Base-by-base conservation (phyloP, 2,113 vertebrate species). In the Scomber japonicus region DNA sequence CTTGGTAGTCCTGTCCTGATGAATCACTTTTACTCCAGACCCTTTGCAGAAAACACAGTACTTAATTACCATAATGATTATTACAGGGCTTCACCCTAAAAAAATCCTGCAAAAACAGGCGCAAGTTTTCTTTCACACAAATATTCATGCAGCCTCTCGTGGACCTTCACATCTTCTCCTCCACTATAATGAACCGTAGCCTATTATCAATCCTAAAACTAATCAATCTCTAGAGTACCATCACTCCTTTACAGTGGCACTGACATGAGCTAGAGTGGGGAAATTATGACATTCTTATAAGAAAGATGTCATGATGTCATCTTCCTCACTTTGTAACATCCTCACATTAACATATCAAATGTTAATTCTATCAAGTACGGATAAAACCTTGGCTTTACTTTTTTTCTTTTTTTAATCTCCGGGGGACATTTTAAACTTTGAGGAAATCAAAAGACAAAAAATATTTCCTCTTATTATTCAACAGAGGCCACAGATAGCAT, bases 371-470 rank as follows among this genome's bases (percentile, higher is more conserved):
- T 93, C 88, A 89, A 90, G 88, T 85, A 88, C 73, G 80, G 82
- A 92, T 80, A 93, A 84, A 78, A 27, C 24, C 0, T 9, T 11
- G 11, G 55, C 45, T 81, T 50, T 56, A 15, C 50, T 17, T 54
- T 72, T 50, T 11, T 45, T 62, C 15, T 57, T 45, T 74, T 68
- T 80, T 77, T 75, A 62, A 87, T 92, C 89, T 92, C 87, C 57
- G 49, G 46, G 75, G 78, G 88, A 82, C 80, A 84, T 88, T 94
- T 94, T 90, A 78, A 89, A 85, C 86, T 92, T 90, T 74, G 78
- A 93, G 83, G 80, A 93, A 94, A 93, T 93, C 90, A 93, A 92
- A 93, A 89, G 91, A 67, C 84, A 89, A 84, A 92, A 75, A 87
- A 89, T 65, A 87, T 79, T 71, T 85, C 78, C 63, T 81, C 68